Evolutionary conservation across 2,797 vertebrate genomes (phyloP).

Genomic region (Euphonia xanthogaster): DNA sequence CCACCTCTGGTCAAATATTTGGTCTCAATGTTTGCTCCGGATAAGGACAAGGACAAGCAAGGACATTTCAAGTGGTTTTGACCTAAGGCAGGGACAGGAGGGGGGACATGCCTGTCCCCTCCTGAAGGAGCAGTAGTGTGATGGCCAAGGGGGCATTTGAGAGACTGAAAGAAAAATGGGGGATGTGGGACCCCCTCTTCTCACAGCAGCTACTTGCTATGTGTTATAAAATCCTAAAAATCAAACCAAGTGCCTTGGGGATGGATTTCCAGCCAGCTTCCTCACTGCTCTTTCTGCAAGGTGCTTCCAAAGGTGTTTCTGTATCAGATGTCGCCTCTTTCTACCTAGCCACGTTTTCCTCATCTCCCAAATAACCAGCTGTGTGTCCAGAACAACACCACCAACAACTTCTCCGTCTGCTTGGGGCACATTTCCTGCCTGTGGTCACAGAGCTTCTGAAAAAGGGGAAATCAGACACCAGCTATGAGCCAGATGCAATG

Average conservation of each 20-base stretch:
- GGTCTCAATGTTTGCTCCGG: background rate
- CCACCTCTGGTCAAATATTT: background rate
- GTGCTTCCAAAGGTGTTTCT: background rate
- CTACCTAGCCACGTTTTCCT: accelerated
- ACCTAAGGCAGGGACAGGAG: background rate
- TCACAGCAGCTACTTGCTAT: background rate
- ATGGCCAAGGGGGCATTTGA: background rate
- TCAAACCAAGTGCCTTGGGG: background rate
- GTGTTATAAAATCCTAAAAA: background rate
- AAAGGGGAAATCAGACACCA: background rate
- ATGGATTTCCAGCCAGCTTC: background rate
- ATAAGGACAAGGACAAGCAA: background rate
- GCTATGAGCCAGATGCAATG: background rate
- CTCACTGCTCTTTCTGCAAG: background rate
- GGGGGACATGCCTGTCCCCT: accelerated
- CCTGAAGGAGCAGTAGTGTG: accelerated
- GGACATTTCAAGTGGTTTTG: accelerated
- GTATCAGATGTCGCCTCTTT: background rate
- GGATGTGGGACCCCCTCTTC: accelerated
- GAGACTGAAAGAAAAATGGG: background rate
- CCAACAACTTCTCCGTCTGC: background rate
- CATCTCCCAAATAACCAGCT: too few species aligned
- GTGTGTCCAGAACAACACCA: background rate
- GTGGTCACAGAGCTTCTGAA: background rate
- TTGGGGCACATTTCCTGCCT: background rate